Evolutionary conservation across 2,113 vertebrate genomes (phyloP), one percentile per base, ranked within the genome.

Genomic region (Ondatra zibethicus): DNA sequence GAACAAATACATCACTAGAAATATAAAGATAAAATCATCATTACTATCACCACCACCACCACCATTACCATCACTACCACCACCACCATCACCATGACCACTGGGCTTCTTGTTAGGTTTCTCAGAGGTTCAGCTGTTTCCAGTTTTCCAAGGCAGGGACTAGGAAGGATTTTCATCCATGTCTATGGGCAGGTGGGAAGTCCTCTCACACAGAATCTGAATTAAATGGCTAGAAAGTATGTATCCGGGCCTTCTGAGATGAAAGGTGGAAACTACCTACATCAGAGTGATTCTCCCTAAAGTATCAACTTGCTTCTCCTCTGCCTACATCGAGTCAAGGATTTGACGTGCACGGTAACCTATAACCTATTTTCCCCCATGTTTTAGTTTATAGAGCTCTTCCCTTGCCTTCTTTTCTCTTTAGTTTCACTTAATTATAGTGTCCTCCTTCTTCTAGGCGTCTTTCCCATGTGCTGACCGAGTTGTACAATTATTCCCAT

Each of bases 371-470:
- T 52, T 75, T 68, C 82, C 21, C 19, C 76, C 52, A 31, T 21
- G 52, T 21, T 14, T 77, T 39, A 47, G 66, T 45, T 8, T n/a
- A 11, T 5, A 63, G 47, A 33, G 23, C 42, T 87, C 70, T 63
- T 80, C 78, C 19, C 50, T 77, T 75, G 70, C 55, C 7, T 25
- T 31, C 29, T 72, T 55, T 89, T 75, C 29, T 96, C 70, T 68
- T 95, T 42, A 17, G 88, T 92, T 93, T 76, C 88, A 65, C 87
- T 88, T 94, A 89, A 88, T 93, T 77, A 75, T 0, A 65, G 77
- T 17, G 33, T 90, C 33, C 31, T 82, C 92, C 7, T n/a, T 66
- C 73, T 87, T 78, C 31, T 4, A 47, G 76, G 61, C 1, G 17
- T 89, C 91, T 78, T 96, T 78, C 50, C 77, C 29, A 42, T 8